Conservation (phyloP, 2,888 invertebrate genomes). For the Dolichomitus sp. region DNA sequence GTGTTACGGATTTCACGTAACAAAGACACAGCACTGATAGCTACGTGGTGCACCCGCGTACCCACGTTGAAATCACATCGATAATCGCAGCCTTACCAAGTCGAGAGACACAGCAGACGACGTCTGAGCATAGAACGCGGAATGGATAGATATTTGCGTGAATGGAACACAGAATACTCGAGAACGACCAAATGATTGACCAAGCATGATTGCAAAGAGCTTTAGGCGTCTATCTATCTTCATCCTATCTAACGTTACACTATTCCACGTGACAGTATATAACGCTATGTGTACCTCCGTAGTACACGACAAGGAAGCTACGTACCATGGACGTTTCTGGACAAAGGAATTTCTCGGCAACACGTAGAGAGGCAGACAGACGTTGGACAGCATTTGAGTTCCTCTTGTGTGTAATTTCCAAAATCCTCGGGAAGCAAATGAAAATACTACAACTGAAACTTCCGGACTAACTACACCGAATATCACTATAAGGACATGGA, state of each 20-base stretch:
- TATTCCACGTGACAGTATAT: background rate
- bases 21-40: background rate
- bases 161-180: background rate
- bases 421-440: no score
- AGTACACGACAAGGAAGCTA: background rate
- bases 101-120: background rate
- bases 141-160: background rate
- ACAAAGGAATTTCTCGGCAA: background rate
- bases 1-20: background rate
- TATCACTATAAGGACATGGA: background rate
- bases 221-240: background rate
- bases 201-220: background rate
- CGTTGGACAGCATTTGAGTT: background rate
- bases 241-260: background rate
- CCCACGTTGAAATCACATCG: background rate
- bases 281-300: background rate
- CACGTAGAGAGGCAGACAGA: background rate
- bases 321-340: background rate
- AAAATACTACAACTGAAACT: background rate
- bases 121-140: background rate
- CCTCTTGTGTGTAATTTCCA: background rate
- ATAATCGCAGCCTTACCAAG: background rate
- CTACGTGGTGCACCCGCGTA: background rate
- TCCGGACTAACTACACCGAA: background rate
- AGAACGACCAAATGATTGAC: background rate